phyloP scores from a whole-genome alignment of 1,140 invertebrate species.

The Lanistes nyassanus region DNA sequence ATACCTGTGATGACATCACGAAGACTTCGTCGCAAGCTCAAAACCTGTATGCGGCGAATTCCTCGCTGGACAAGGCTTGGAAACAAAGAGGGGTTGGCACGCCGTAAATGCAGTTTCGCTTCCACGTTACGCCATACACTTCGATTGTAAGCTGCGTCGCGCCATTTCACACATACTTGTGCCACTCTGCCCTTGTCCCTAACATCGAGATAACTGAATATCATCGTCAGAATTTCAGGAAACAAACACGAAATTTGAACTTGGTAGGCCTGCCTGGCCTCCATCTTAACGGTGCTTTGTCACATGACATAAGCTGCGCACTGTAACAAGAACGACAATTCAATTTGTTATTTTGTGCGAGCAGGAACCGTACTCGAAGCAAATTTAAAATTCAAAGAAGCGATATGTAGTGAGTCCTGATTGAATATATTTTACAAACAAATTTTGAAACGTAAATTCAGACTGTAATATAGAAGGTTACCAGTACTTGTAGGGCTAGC shows the following conservation, averaged over 20 bases:
- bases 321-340: slow-evolving; percentile 12
- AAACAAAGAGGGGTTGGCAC: slow-evolving; percentile 84
- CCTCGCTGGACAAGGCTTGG: slow-evolving; percentile 86
- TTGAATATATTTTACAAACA: too few relatives aligned
- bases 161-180: slow-evolving; percentile 89
- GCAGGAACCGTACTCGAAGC: too few relatives aligned
- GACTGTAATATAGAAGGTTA: too few relatives aligned
- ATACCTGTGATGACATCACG: slow-evolving; percentile 87
- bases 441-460: too few relatives aligned
- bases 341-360: background rate
- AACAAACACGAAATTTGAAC: slow-evolving; percentile 86
- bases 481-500: too few relatives aligned
- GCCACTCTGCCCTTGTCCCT: slow-evolving; percentile 88
- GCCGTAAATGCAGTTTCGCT: slow-evolving; percentile 86
- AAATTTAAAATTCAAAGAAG: too few relatives aligned
- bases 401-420: too few relatives aligned
- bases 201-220: slow-evolving; percentile 90
- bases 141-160: slow-evolving; percentile 87
- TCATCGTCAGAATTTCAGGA: slow-evolving; percentile 90
- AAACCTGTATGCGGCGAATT: slow-evolving; percentile 87
- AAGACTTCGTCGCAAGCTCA: slow-evolving; percentile 85
- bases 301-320: slow-evolving; percentile 37
- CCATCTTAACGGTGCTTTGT: slow-evolving; percentile 48
- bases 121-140: slow-evolving; percentile 93
- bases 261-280: slow-evolving; percentile 33